Conservation (phyloP, 2,113 vertebrate genomes). For the Albula glossodonta region DNA sequence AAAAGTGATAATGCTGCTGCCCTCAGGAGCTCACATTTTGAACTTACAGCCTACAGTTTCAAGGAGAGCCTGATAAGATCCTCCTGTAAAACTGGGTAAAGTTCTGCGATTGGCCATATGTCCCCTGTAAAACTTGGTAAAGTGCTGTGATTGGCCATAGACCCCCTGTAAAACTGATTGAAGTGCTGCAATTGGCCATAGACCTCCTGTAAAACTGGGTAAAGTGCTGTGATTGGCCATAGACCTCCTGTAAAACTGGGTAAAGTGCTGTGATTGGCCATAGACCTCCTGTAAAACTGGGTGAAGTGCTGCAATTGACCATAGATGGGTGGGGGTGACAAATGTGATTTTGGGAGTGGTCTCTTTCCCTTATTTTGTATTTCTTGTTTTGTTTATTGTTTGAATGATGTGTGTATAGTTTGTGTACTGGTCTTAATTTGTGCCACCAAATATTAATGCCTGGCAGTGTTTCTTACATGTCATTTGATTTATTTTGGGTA, state of each 20-base stretch:
- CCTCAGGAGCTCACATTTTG: no score
- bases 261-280: no score
- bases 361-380: conserved; percentile 51
- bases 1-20: no score
- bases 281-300: not conserved
- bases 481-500: conserved; percentile 64
- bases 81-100: no score
- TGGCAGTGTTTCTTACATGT: conserved; percentile 68
- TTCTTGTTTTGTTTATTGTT: conserved; percentile 56
- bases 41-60: no score
- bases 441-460: conserved; percentile 68
- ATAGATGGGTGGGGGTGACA: not conserved
- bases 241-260: not conserved
- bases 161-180: no score
- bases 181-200: no score
- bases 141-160: no score
- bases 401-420: conserved; percentile 67
- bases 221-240: conserved; percentile 25
- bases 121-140: no score
- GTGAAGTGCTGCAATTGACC: not conserved
- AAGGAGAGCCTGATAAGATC: no score
- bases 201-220: not conserved
- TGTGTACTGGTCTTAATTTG: conserved; percentile 66
- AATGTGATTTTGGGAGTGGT: conserved; percentile 32
- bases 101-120: no score